A percentile compares a stretch with the other conserved stretches of the same genome.
Evolutionary conservation across 1,140 invertebrate species (phyloP).

Genomic region (Atta colombica): DNA sequence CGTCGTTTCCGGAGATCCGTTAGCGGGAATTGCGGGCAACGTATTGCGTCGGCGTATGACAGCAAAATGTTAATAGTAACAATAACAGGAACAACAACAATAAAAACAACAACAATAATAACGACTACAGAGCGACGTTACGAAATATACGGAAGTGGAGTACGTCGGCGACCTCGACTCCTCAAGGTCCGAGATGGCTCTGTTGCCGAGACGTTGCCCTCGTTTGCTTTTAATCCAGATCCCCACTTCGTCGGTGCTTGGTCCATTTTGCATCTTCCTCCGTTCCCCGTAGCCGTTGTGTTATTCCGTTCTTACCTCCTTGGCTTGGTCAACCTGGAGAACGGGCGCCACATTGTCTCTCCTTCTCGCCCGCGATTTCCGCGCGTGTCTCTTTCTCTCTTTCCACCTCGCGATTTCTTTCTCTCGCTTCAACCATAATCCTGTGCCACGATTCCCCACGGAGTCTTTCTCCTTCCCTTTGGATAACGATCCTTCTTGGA

Average conservation of each 20-base stretch:
- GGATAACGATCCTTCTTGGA: constrained; percentile 28
- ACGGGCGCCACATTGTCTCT: constrained; percentile 70
- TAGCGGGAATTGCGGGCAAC: constrained; percentile 29
- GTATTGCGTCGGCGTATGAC: neutral
- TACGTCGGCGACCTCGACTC: constrained; percentile 80
- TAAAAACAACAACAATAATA: neutral
- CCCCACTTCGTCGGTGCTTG: constrained; percentile 83
- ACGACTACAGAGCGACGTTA: constrained; percentile 20
- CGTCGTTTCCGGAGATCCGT: constrained; percentile 50
- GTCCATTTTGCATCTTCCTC: constrained; percentile 81
- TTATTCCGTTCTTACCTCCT: constrained; percentile 18
- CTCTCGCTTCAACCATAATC: constrained; percentile 39
- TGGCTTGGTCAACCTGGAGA: constrained; percentile 67
- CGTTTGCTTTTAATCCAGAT: constrained; percentile 87
- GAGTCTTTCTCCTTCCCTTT: constrained; percentile 13
- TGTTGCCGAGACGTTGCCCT: constrained; percentile 85
- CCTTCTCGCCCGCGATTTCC: constrained; percentile 50
- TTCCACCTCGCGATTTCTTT: constrained; percentile 50
- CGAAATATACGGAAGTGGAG: constrained; percentile 39
- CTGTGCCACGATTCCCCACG: neutral
- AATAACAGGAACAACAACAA: neutral
- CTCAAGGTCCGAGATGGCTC: constrained; percentile 85
- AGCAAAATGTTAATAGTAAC: neutral
- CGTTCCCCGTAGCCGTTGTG: constrained; percentile 33
- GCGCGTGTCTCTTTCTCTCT: constrained; percentile 69